Percentiles rank a stretch among this genome's conserved stretches.
These are phyloP conservation scores for Dicerorhinus sumatrensis DNA, from an alignment of 2,113 vertebrate species.

Conservation along the genomic window DNA sequence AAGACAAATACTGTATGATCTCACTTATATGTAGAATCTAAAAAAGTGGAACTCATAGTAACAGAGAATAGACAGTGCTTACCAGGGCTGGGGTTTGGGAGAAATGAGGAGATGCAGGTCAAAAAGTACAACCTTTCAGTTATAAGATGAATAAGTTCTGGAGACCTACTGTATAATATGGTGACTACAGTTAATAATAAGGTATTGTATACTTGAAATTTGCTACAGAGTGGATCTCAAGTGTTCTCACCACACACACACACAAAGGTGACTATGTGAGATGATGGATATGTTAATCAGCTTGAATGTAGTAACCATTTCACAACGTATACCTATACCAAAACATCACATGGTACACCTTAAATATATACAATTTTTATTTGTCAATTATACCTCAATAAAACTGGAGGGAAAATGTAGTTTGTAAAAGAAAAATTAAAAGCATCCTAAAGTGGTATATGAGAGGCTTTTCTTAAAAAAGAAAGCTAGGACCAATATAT, in stretches of 20 bases:
- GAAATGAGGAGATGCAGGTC: background rate
- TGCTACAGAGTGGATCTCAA: background rate
- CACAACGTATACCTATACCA: background rate
- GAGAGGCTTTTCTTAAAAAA: background rate
- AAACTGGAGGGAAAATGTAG: background rate
- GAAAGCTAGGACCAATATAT: background rate
- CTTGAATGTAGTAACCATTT: background rate
- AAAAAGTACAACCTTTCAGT: background rate
- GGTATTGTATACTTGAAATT: background rate
- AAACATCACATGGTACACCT: background rate
- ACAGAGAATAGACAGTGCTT: background rate
- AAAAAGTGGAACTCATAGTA: background rate
- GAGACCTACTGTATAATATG: background rate
- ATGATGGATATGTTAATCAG: background rate
- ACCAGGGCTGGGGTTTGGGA: background rate
- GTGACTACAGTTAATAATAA: background rate
- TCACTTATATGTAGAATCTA: background rate
- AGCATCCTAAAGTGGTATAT: background rate
- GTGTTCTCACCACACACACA: background rate
- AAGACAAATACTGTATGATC: background rate
- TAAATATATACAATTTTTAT: background rate
- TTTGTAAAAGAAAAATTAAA: conserved; percentile 34
- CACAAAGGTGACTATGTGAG: background rate
- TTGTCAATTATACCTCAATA: background rate
- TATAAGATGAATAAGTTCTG: background rate